Conservation (phyloP, 2,888 invertebrate species). For the Harpalus rubripes region DNA sequence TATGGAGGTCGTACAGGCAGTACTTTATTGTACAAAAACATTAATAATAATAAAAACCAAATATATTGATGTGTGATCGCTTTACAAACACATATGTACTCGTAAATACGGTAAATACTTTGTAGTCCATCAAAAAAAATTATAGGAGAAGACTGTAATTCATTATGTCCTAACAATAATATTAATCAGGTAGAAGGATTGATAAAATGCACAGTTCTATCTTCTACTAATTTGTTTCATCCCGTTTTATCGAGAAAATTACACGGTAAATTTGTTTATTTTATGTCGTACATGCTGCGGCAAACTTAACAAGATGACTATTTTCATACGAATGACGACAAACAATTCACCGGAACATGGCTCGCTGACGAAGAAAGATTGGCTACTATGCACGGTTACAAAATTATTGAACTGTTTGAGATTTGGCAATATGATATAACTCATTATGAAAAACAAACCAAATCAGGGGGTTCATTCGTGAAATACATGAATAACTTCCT, state of each 20-base stretch:
- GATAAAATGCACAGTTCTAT: slow-evolving; percentile 3
- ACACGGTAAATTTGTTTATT: slow-evolving; percentile 4
- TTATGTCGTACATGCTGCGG: slow-evolving; percentile 61
- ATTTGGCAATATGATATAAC: not conserved
- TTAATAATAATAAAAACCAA: slow-evolving; percentile 44
- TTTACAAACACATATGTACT: slow-evolving; percentile 38
- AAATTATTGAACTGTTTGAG: not conserved
- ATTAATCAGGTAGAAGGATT: not conserved
- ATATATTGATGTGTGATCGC: slow-evolving; percentile 56
- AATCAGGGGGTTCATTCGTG: slow-evolving; percentile 61
- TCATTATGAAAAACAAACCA: slow-evolving; percentile 12
- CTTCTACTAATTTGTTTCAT: not conserved
- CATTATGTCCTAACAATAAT: not conserved
- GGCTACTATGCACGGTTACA: not conserved
- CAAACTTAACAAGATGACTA: not conserved
- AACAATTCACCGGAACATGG: not conserved
- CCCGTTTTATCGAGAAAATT: not conserved
- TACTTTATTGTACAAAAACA: slow-evolving; percentile 6
- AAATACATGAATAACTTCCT: not conserved
- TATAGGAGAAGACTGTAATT: slow-evolving; percentile 6
- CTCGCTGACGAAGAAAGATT: not conserved
- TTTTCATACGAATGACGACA: not conserved
- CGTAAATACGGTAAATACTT: slow-evolving; percentile 46
- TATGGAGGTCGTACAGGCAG: slow-evolving; percentile 52
- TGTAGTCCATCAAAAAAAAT: slow-evolving; percentile 38